A percentile compares a stretch with the other conserved stretches of the same genome.
Evolutionary conservation across 2,888 invertebrate species (phyloP).

Genomic region (Hydroisotoma schaefferi): DNA sequence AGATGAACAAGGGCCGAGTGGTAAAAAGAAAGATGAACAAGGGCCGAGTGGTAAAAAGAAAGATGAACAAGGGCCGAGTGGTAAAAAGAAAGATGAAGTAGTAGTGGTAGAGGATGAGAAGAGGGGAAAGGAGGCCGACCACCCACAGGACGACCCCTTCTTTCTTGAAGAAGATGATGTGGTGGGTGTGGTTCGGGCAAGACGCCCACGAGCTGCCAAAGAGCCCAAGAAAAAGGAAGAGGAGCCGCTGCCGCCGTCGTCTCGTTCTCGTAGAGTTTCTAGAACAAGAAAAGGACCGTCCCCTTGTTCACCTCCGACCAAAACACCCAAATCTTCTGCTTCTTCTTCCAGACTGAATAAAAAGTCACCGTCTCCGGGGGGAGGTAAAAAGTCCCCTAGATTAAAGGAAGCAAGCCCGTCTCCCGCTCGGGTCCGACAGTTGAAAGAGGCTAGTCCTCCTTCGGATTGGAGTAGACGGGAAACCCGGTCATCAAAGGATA

Average conservation of each 20-base stretch:
- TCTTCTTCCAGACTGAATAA: constrained; percentile 2
- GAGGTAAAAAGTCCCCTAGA: constrained; percentile 2
- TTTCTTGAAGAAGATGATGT: too few relatives aligned
- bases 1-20: background rate
- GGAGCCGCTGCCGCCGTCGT: background rate
- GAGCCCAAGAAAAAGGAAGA: background rate
- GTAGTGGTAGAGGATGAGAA: too few relatives aligned
- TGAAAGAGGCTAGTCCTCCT: background rate
- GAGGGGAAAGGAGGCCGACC: too few relatives aligned
- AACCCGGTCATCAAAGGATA: background rate
- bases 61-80: background rate
- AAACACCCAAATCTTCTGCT: background rate
- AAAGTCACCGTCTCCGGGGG: background rate
- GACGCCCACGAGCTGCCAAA: constrained; percentile 1
- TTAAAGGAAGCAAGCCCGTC: constrained; percentile 6
- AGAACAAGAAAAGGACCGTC: background rate
- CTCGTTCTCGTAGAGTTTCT: background rate
- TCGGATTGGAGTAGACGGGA: background rate
- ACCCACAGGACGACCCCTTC: too few relatives aligned
- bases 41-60: background rate
- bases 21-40: background rate
- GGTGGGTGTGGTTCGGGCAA: too few relatives aligned
- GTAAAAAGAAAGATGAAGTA: too few relatives aligned
- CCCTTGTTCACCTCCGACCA: background rate
- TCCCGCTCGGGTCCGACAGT: background rate